Evolutionary conservation across 2,113 vertebrate genomes (phyloP).

Genomic region (Archilochus colubris): DNA sequence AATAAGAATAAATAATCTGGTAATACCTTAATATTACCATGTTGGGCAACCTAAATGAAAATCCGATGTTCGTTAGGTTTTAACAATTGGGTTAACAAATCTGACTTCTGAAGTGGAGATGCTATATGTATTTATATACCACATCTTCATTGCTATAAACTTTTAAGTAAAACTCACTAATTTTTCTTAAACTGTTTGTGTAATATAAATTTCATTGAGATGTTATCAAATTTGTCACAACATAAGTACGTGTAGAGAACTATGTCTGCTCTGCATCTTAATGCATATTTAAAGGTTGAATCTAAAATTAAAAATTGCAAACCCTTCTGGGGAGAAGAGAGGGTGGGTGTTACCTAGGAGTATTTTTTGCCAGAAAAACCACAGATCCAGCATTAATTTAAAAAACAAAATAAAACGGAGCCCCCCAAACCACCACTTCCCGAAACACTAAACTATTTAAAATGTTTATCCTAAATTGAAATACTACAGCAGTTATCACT

Average conservation of each 20-base stretch:
- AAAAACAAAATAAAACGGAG: not conserved
- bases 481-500: not conserved
- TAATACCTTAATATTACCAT: not conserved
- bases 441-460: not conserved
- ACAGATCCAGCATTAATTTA: not conserved
- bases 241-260: not conserved
- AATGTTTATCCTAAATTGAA: not conserved
- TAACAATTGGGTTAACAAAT: not conserved
- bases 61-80: not conserved
- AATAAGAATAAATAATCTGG: not conserved
- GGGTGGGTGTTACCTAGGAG: not conserved
- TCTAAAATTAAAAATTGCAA: not conserved
- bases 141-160: not conserved
- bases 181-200: not conserved
- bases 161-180: not conserved
- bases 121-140: constrained; percentile 3
- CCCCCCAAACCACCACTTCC: too few relatives aligned
- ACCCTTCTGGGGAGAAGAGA: not conserved
- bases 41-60: not conserved
- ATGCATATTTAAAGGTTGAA: not conserved
- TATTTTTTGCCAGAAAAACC: not conserved
- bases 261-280: not conserved
- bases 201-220: not conserved
- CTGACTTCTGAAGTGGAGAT: not conserved
- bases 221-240: not conserved